Evolutionary conservation across 2,113 vertebrate species (phyloP), one percentile per base, ranked within the genome.

Genomic region (Spizaetus ornatus): DNA sequence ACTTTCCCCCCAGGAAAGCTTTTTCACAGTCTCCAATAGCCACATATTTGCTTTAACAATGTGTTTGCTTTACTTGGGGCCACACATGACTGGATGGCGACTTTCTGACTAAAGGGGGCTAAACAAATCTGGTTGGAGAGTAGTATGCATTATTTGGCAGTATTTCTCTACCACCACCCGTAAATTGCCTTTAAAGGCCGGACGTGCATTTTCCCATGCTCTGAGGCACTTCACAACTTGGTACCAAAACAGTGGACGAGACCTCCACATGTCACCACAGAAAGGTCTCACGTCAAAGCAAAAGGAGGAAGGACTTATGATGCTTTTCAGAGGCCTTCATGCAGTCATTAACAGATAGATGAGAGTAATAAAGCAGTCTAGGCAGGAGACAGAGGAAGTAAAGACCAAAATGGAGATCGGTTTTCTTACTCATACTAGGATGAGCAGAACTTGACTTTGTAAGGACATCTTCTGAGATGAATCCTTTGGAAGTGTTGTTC

Each of bases 281-380:
- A 61, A 71, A 84, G 9, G 36, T 67, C 31, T 86, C 40, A 76
- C 1, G 1, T 31, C 38, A 88, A 81, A 88, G n/a, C 25, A 66
- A 82, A 78, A 59, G 36, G 3, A 90, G 23, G 50, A 86, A 56
- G 55, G 36, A 72, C 34, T 70, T 66, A 18, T 0, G 12, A 48
- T 22, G 34, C 23, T 17, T 50, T 82, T 90, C 45, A 62, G 74
- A 72, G 36, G 20, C 25, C 25, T 88, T 71, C 32, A 32, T 34
- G 77, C n/a, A 47, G 76, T 70, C 29, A 50, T 71, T 84, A 90
- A 67, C 47, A 84, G 23, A 50, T 16, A 36, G 36, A 29, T 94
- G 69, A 92, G 8, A 74, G 32, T 61, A 86, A 92, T 71, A 78
- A 84, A 74, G n/a, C 36, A 78, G 38, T 42, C 58, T 59, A 88